A percentile compares a stretch with the other conserved stretches of the same genome.
These are phyloP conservation scores for Pocillopora damicornis DNA, from an alignment of 64 coral and sea anemone genomes.

Conservation along the genomic window DNA sequence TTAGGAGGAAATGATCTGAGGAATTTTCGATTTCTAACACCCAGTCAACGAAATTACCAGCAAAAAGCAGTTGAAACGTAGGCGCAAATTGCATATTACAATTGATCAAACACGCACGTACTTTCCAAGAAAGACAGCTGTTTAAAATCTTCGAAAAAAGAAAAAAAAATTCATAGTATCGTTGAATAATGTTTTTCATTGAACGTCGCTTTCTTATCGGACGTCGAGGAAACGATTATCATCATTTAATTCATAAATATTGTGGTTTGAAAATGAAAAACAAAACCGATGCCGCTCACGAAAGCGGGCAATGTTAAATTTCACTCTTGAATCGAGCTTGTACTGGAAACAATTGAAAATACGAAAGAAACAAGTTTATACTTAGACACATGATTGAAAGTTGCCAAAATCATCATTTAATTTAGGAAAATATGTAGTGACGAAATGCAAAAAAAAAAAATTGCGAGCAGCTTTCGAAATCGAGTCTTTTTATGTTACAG, in stretches of 20 bases:
- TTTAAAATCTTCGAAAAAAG: neutral
- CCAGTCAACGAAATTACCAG: too few relatives aligned
- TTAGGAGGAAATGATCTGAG: too few relatives aligned
- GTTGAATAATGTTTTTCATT: neutral
- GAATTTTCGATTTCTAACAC: too few relatives aligned
- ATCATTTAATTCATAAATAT: constrained; percentile 21
- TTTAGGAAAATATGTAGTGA: too few relatives aligned
- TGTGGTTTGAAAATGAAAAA: neutral
- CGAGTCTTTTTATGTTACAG: neutral
- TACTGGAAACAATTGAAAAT: neutral
- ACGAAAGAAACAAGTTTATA: neutral
- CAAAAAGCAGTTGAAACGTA: too few relatives aligned
- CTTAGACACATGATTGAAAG: too few relatives aligned
- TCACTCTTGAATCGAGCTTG: too few relatives aligned
- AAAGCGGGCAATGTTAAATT: neutral
- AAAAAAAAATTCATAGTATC: neutral
- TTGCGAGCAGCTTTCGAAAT: neutral
- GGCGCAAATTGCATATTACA: too few relatives aligned
- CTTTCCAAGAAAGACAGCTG: neutral
- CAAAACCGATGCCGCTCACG: constrained; percentile 1
- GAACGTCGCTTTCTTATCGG: too few relatives aligned
- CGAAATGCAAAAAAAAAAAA: too few relatives aligned
- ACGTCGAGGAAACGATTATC: neutral
- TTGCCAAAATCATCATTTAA: too few relatives aligned
- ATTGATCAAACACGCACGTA: neutral